These are phyloP conservation scores for Drosophila nikananu DNA, from an alignment of 1,140 invertebrate genomes.

Conservation along the genomic window DNA sequence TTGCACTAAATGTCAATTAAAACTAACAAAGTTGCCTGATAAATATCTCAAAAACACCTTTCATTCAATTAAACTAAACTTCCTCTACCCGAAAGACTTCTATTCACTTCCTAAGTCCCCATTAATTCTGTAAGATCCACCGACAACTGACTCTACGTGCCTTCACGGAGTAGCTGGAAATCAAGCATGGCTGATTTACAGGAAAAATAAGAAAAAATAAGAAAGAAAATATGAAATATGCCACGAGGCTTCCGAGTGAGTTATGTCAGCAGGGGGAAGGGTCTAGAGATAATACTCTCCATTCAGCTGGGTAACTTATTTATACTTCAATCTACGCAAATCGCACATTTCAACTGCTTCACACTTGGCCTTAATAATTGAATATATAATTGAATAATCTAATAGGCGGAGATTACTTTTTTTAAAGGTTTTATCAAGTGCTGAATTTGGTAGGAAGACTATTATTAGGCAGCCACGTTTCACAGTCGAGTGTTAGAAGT, in stretches of 20 bases:
- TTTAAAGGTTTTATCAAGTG: constrained; percentile 3
- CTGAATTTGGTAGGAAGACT: constrained; percentile 25
- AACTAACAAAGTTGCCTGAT: constrained; percentile 27
- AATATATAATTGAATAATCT: background rate
- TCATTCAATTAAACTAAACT: background rate
- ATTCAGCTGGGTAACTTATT: constrained; percentile 14
- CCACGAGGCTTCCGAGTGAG: constrained; percentile 38
- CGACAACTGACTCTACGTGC: constrained; percentile 54
- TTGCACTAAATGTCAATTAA: constrained; percentile 13
- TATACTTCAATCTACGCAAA: constrained; percentile 42
- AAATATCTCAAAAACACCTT: constrained; percentile 6
- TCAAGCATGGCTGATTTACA: constrained; percentile 58
- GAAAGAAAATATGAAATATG: constrained; percentile 42
- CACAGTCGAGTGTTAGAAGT: constrained; percentile 50
- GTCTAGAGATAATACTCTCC: background rate
- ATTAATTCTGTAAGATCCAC: constrained; percentile 15
- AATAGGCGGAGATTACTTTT: background rate
- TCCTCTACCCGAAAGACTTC: background rate
- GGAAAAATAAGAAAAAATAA: background rate
- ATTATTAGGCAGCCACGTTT: constrained; percentile 52
- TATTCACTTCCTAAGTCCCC: constrained; percentile 3
- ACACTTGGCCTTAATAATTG: constrained; percentile 22
- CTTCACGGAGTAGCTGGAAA: constrained; percentile 67
- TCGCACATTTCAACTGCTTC: constrained; percentile 40
- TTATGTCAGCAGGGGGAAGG: constrained; percentile 24